phyloP scores from a whole-genome alignment of 2,113 vertebrate species.

The Coptodon rendalli region DNA sequence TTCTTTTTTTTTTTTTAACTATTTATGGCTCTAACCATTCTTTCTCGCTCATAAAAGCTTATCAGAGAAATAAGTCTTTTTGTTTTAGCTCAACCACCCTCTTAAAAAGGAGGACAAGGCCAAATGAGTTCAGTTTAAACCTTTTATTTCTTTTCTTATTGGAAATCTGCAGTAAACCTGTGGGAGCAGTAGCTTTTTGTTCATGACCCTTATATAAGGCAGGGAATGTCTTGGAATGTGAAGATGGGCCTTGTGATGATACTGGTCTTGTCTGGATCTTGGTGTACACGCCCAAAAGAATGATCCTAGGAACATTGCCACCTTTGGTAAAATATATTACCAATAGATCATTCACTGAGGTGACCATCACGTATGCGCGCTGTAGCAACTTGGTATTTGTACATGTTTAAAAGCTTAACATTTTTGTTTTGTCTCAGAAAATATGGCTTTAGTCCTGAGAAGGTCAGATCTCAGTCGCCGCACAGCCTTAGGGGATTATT shows the following conservation, averaged over 20 bases:
- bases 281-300: background rate
- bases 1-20: background rate
- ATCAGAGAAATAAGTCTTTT: conserved; percentile 4
- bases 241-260: background rate
- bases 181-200: background rate
- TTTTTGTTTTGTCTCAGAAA: background rate
- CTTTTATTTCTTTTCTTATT: conserved; percentile 23
- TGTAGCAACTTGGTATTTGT: background rate
- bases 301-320: background rate
- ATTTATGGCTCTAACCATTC: background rate
- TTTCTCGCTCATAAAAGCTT: conserved; percentile 33
- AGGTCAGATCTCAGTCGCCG: conserved; percentile 64
- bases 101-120: conserved; percentile 1
- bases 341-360: background rate
- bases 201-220: background rate
- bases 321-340: background rate
- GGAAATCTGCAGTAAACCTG: background rate
- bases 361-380: background rate
- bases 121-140: background rate
- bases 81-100: background rate
- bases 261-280: background rate
- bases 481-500: conserved; percentile 81
- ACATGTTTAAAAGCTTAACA: background rate
- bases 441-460: background rate
- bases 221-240: background rate